Evolutionary conservation across 1,140 invertebrate species (phyloP).

Genomic region (Telenomus remus): DNA sequence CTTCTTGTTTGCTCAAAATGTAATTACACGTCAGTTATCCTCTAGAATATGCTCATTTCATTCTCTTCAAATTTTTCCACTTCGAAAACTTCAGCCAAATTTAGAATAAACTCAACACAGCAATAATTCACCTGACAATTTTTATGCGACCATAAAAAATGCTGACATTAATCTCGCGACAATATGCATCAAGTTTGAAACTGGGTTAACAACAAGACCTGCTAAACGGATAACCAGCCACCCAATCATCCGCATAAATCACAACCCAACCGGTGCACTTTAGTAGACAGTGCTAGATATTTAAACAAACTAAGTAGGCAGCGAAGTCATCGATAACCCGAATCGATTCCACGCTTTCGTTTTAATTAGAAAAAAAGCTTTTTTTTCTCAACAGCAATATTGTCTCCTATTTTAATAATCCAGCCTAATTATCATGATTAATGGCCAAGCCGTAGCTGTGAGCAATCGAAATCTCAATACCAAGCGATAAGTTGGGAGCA

Average conservation of each 20-base stretch:
- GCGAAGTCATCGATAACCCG: conserved; percentile 15
- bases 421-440: conserved; percentile 23
- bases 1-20: too few relatives aligned
- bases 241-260: conserved; percentile 13
- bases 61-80: too few relatives aligned
- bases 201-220: conserved; percentile 7
- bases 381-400: neutral
- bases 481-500: conserved; percentile 16
- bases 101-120: too few relatives aligned
- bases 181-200: neutral
- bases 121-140: neutral
- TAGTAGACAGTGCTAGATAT: neutral
- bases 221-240: neutral
- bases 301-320: conserved; percentile 20
- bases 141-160: neutral
- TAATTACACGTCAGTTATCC: too few relatives aligned
- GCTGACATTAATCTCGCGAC: neutral
- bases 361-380: conserved; percentile 22
- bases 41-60: too few relatives aligned
- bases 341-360: conserved; percentile 31
- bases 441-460: conserved; percentile 1
- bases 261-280: conserved; percentile 1
- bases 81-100: too few relatives aligned
- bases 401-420: conserved; percentile 15
- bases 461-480: conserved; percentile 39